phyloP scores from a whole-genome alignment of 2,797 vertebrate genomes.

The Pristis pectinata region DNA sequence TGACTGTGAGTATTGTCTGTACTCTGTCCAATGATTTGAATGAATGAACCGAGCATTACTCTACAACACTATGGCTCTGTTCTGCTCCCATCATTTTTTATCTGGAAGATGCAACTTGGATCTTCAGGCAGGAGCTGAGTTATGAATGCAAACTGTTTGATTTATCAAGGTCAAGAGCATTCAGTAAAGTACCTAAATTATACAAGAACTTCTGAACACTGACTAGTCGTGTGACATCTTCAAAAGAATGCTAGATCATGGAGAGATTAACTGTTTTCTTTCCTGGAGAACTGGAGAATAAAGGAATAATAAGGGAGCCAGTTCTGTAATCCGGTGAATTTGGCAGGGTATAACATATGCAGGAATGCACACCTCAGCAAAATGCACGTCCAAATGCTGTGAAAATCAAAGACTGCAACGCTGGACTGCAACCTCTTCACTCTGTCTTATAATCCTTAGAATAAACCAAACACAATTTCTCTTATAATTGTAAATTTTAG shows the following conservation, averaged over 20 bases:
- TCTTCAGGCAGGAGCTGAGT: not conserved
- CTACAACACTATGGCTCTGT: not conserved
- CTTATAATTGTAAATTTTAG: not conserved
- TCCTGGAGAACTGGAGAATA: not conserved
- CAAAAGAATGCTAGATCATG: not conserved
- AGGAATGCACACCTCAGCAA: not conserved
- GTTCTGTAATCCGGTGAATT: not conserved
- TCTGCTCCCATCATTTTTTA: not conserved
- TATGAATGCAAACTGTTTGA: not conserved
- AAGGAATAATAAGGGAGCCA: not conserved
- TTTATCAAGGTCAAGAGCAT: not conserved
- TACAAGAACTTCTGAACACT: not conserved
- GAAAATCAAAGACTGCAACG: too few species aligned
- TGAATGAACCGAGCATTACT: not conserved
- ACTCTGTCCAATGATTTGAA: not conserved
- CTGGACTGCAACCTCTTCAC: too few species aligned
- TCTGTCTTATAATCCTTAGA: not conserved
- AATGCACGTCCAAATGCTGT: not conserved
- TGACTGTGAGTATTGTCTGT: not conserved
- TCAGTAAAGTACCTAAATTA: not conserved
- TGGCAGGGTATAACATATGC: not conserved
- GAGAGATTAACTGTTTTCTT: not conserved
- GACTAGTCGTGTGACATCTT: not conserved
- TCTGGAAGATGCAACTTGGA: not conserved
- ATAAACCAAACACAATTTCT: not conserved